phyloP scores from a whole-genome alignment of 2,888 invertebrate genomes.

The Scaeva pyrastri region DNA sequence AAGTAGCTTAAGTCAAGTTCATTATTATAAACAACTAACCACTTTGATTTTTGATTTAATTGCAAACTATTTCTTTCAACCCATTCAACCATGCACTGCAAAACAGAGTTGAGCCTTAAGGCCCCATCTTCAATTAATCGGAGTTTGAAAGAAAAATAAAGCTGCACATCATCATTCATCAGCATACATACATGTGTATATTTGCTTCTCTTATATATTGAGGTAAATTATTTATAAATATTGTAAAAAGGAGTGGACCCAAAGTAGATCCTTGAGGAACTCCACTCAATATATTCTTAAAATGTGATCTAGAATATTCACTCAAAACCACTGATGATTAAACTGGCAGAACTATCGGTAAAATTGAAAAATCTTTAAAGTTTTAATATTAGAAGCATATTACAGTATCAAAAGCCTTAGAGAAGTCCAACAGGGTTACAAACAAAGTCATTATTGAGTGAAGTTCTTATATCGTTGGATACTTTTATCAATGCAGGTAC shows the following conservation, averaged over 20 bases:
- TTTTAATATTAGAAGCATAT: neutral
- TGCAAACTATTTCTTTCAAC: neutral
- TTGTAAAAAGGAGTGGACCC: too few species aligned
- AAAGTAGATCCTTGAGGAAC: neutral
- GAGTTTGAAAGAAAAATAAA: conserved; percentile 4
- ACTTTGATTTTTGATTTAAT: conserved; percentile 1
- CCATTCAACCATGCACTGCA: neutral
- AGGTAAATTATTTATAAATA: too few species aligned
- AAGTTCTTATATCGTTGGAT: neutral
- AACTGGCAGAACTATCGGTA: neutral
- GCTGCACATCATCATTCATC: neutral
- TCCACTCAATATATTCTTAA: neutral
- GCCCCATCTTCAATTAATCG: neutral
- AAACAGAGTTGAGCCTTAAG: neutral
- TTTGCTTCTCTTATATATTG: neutral
- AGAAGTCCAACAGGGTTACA: conserved; percentile 12
- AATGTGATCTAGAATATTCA: neutral
- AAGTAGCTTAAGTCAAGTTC: neutral
- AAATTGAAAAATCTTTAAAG: neutral
- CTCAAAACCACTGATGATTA: neutral
- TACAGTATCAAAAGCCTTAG: neutral
- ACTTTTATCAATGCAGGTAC: neutral
- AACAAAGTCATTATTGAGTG: neutral
- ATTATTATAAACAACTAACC: conserved; percentile 7
- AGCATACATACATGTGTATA: neutral